Evolutionary conservation across 2,888 invertebrate genomes (phyloP).

Genomic region (Orthosia incerta): DNA sequence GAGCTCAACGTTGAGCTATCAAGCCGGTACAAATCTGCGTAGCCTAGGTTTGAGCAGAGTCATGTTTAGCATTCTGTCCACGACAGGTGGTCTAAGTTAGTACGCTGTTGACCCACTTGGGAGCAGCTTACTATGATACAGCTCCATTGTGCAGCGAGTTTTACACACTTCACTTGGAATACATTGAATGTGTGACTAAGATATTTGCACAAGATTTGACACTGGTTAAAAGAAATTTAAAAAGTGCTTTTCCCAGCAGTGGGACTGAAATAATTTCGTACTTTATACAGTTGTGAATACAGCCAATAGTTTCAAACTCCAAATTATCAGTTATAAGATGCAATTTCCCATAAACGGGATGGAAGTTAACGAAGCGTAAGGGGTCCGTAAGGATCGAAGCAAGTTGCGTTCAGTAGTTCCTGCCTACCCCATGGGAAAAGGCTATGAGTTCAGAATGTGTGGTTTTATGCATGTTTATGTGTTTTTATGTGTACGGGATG

Average conservation of each 20-base stretch:
- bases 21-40: constrained; percentile 12
- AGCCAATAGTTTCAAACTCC: not conserved
- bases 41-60: constrained; percentile 45
- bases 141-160: constrained; percentile 40
- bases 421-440: too few relatives aligned
- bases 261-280: not conserved
- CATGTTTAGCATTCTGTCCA: constrained; percentile 70
- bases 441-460: too few relatives aligned
- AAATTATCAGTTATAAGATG: not conserved
- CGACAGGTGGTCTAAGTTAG: constrained; percentile 73
- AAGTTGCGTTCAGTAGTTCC: too few relatives aligned
- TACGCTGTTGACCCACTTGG: constrained; percentile 69
- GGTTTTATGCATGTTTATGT: too few relatives aligned
- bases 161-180: not conserved
- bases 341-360: not conserved
- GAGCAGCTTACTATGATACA: constrained; percentile 46
- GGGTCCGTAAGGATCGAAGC: too few relatives aligned
- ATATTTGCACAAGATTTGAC: not conserved
- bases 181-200: not conserved
- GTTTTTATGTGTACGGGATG: too few relatives aligned
- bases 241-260: too few relatives aligned
- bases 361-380: too few relatives aligned
- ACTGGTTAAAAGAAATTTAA: too few relatives aligned
- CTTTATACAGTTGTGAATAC: not conserved
- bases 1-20: constrained; percentile 2